Evolutionary conservation across 2,888 invertebrate genomes (phyloP).

Genomic region (Mimas tiliae): DNA sequence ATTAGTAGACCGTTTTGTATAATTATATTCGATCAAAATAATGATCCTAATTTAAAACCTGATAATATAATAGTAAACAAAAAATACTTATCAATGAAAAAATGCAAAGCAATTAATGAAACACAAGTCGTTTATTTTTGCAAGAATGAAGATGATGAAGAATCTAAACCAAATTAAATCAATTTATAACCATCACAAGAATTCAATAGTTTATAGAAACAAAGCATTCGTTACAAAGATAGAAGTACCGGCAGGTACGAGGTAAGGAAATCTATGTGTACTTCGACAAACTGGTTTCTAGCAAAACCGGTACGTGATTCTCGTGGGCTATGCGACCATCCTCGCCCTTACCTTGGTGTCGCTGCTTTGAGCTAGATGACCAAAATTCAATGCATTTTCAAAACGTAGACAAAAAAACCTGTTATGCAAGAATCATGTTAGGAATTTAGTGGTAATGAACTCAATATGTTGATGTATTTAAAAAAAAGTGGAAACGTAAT

Average conservation of each 20-base stretch:
- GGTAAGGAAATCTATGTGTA: conserved; percentile 21
- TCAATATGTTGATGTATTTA: too few relatives aligned
- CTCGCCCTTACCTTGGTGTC: conserved; percentile 6
- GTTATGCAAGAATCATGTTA: too few relatives aligned
- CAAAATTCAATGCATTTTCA: neutral
- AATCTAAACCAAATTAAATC: neutral
- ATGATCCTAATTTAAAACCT: neutral
- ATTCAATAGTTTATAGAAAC: conserved; percentile 14
- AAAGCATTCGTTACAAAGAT: conserved; percentile 9
- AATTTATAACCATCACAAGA: neutral
- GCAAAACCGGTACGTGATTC: conserved; percentile 9
- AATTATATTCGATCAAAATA: neutral
- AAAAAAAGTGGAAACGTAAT: too few relatives aligned
- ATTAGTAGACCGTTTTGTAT: too few relatives aligned
- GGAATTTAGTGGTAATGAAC: too few relatives aligned
- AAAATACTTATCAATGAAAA: neutral
- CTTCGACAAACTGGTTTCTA: conserved; percentile 22
- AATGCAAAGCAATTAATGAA: neutral
- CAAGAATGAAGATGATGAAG: neutral
- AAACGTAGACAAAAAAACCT: neutral
- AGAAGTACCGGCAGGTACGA: neutral
- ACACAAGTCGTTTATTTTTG: neutral
- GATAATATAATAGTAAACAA: neutral
- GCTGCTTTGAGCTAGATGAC: neutral
- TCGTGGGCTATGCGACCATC: neutral